Base-by-base conservation (phyloP, 1,140 invertebrate genomes). In the Palaemon carinicauda region DNA sequence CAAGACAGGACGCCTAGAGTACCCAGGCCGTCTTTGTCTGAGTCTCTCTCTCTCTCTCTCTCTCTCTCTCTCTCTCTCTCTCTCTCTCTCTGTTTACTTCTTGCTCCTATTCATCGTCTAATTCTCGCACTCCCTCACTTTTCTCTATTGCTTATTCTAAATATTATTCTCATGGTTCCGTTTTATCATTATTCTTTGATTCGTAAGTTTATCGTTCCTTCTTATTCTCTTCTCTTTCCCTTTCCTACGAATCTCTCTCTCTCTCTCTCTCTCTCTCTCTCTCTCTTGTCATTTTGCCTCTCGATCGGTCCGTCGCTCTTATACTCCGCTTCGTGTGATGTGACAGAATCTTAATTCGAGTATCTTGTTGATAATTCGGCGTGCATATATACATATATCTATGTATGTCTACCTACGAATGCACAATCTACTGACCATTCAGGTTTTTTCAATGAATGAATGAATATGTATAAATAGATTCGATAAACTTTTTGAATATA, bases 11-110 rank as follows among this genome's bases (percentile, higher is more conserved):
- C 77, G 50, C 65, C 77, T 33, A 65, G 33, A 75, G 77, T 86
- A 75, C 71, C 83, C 21, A 54, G 75, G 79, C 83, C 83, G 50
- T 33, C 77, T 56, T 80, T 86, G 80, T 79, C 83, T 69, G 24
- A 27, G 24, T 69, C 83, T 80, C 65, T 52, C 41, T 74, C 65
- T 54, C 60, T 74, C 75, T 33, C 41, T 17, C 19, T 33, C 77
- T 69, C 83, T 65, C 60, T 65, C 65, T n/a, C n/a, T n/a, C n/a
- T n/a, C n/a, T n/a, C 50, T 52, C 75, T 31, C 56, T 52, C 31
- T 24, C 24, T 41, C 83, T 21, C 75, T 86, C 60, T 17, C 31
- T 14, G 10, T 54, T 41, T 53, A 27, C 31, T 29, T 9, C 56
- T 31, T 78, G 41, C 50, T 73, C 65, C 41, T 29, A 27, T 29